Conservation (phyloP, 1,140 invertebrate species). For the Ditylenchus dipsaci region DNA sequence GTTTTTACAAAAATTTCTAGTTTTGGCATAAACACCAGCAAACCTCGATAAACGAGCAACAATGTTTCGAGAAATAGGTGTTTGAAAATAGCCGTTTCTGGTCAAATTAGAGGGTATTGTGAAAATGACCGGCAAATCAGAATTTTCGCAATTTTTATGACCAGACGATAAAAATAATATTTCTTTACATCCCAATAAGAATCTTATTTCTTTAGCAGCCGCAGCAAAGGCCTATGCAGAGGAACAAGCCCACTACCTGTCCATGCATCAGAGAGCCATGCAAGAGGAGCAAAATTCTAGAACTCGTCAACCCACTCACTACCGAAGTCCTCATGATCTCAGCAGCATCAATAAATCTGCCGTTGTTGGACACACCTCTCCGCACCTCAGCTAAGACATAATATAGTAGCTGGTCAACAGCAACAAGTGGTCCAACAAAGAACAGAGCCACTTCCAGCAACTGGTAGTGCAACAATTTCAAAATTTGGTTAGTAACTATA, state of each 20-base stretch:
- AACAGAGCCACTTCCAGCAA: not conserved
- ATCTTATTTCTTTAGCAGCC: conserved; percentile 23
- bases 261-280: conserved; percentile 35
- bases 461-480: not conserved
- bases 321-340: not conserved
- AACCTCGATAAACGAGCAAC: too few relatives aligned
- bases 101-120: too few relatives aligned
- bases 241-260: conserved; percentile 36
- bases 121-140: too few relatives aligned
- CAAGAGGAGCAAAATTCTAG: conserved; percentile 33
- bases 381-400: not conserved
- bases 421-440: conserved; percentile 9
- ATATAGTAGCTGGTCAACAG: not conserved
- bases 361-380: not conserved
- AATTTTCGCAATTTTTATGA: too few relatives aligned
- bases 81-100: too few relatives aligned
- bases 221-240: conserved; percentile 38
- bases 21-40: too few relatives aligned
- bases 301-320: not conserved
- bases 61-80: too few relatives aligned
- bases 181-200: too few relatives aligned
- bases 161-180: too few relatives aligned
- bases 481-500: not conserved
- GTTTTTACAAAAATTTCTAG: too few relatives aligned
- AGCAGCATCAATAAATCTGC: not conserved